These are phyloP conservation scores for Dynastes maya DNA, from an alignment of 2,888 invertebrate species.

Conservation along the genomic window DNA sequence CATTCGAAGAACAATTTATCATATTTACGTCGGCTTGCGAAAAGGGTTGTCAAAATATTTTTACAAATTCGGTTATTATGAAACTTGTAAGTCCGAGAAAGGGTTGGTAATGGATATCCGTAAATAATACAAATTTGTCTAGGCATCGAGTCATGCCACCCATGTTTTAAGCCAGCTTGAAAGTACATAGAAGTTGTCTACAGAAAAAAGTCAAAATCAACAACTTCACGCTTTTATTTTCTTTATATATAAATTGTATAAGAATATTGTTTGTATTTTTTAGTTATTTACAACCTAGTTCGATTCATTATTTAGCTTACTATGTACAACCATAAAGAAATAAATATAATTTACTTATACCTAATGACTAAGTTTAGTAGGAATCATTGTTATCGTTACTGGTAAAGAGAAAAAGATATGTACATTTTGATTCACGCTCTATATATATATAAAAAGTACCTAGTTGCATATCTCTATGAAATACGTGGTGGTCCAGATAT, in stretches of 20 bases:
- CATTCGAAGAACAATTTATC: slow-evolving; percentile 42
- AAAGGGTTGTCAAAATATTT: slow-evolving; percentile 58
- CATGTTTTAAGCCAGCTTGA: background rate
- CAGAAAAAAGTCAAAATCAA: background rate
- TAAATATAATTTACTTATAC: slow-evolving; percentile 45
- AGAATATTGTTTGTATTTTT: no score
- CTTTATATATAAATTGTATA: no score
- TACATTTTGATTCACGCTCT: slow-evolving; percentile 52
- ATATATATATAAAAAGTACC: slow-evolving; percentile 10
- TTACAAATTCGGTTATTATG: slow-evolving; percentile 54
- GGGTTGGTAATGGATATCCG: slow-evolving; percentile 45
- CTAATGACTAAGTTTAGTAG: slow-evolving; percentile 46
- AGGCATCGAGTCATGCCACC: slow-evolving; percentile 7
- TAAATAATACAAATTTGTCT: slow-evolving; percentile 26
- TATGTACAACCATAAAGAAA: slow-evolving; percentile 26
- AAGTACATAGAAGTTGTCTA: no score
- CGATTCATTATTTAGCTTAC: background rate
- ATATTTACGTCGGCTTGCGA: slow-evolving; percentile 42
- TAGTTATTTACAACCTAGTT: slow-evolving; percentile 1
- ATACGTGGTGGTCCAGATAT: slow-evolving; percentile 63
- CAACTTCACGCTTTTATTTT: slow-evolving; percentile 4
- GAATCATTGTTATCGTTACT: slow-evolving; percentile 36
- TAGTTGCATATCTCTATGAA: slow-evolving; percentile 47
- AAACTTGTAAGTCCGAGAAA: slow-evolving; percentile 47
- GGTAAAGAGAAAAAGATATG: slow-evolving; percentile 39